Conservation (phyloP, 2,888 invertebrate genomes). For the Trachelus iudaicus region DNA sequence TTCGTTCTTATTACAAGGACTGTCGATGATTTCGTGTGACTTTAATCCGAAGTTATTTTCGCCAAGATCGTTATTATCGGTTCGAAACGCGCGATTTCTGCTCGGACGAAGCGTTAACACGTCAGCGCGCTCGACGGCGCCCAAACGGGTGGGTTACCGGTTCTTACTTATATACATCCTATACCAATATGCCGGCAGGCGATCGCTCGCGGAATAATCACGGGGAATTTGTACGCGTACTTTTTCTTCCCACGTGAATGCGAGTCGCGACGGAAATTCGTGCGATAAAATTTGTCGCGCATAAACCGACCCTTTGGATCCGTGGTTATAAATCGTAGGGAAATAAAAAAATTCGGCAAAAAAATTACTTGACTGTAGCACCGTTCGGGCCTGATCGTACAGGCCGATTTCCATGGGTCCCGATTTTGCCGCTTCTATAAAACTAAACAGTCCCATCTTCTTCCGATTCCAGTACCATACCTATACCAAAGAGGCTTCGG, state of each 20-base stretch:
- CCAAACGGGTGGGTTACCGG: not conserved
- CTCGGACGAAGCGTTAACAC: not conserved
- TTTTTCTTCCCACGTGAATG: not conserved
- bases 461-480: too few species aligned
- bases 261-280: not conserved
- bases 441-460: not conserved
- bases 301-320: not conserved
- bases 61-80: not conserved
- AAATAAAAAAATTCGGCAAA: not conserved
- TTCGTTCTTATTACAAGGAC: not conserved
- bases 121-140: not conserved
- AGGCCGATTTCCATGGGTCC: not conserved
- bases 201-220: not conserved
- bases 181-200: not conserved
- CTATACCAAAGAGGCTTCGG: not conserved
- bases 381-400: not conserved
- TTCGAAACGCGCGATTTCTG: not conserved
- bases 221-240: not conserved
- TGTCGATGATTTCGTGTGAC: not conserved
- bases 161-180: not conserved
- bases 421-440: not conserved
- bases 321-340: not conserved
- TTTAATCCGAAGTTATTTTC: not conserved
- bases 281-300: conserved; percentile 3
- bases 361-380: not conserved